Base-by-base conservation (phyloP, 2,888 invertebrate species). In the Brachypalpus laphriformis region DNA sequence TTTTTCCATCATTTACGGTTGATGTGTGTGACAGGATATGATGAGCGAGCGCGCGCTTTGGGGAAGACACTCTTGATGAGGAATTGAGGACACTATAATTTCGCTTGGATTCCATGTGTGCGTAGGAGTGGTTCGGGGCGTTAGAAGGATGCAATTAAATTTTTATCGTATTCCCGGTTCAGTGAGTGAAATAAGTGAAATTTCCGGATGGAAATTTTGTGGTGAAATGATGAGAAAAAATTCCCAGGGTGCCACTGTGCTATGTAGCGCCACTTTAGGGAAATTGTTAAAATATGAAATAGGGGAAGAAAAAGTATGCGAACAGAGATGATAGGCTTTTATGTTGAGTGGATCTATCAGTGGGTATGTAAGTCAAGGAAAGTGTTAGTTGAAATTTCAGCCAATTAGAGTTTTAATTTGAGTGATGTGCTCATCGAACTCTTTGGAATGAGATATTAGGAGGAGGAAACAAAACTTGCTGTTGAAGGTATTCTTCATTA, bases 111-210 rank as follows among this genome's bases (percentile, higher is more conserved):
- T 40, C 40, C 5, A 6, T 40, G 49, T 49, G 49, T 20, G 40
- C 6, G 34, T 18, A 11, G 34, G 34, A 54, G 22, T 34, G 57
- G 16, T 65, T 63, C 18, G 40, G n/a, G n/a, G 70, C 42, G 51
- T 61, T 61, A 66, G 78, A 59, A 56, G 63, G 78, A 56, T 49
- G 61, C 74, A 78, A 83, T 83, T 83, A 83, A 59, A 72, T 83
- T 68, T 83, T 78, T 83, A 68, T 83, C 66, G 65, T 37, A 72
- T 72, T 59, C 65, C 49, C 74, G 72, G 78, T 78, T 78, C 82
- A 78, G 56, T 83, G 82, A 74, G 56, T 61, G 82, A 78, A 74
- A 74, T 78, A 83, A 78, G 74, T 78, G 74, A 78, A 74, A 83
- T 78, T 74, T 83, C 56, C 66, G 57, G 34, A 56, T 57, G 47